phyloP scores from a whole-genome alignment of 2,797 vertebrate species.

The Hippoglossus hippoglossus region DNA sequence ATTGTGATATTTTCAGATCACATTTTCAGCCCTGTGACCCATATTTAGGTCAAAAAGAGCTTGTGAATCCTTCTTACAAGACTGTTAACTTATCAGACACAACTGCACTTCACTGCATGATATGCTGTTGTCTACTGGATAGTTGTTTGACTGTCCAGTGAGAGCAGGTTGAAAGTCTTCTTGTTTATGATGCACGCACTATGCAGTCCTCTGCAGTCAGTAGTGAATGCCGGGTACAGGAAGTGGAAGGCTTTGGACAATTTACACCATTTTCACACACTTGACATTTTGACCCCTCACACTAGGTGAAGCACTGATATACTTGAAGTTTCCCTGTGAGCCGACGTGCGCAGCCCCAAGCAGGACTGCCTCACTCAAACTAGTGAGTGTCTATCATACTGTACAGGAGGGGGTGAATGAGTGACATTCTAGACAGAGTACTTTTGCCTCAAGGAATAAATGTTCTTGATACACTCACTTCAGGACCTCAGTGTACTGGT shows the following conservation, averaged over 20 bases:
- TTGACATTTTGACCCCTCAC: not conserved
- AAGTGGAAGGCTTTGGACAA: not conserved
- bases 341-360: no score
- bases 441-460: no score
- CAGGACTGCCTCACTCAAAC: no score
- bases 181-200: not conserved
- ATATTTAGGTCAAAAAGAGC: not conserved
- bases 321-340: not conserved
- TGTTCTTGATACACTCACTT: no score
- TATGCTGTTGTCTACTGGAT: no score
- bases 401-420: no score
- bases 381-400: no score
- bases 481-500: no score
- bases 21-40: not conserved
- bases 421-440: no score
- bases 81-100: no score
- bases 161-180: not conserved
- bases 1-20: conserved; percentile 6
- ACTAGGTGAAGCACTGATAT: not conserved
- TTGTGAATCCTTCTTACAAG: not conserved
- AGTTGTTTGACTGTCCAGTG: no score
- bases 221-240: not conserved
- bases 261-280: not conserved
- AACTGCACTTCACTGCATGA: no score
- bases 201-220: not conserved